Conservation (phyloP, 2,797 vertebrate genomes). For the Kryptopterus vitreolus region DNA sequence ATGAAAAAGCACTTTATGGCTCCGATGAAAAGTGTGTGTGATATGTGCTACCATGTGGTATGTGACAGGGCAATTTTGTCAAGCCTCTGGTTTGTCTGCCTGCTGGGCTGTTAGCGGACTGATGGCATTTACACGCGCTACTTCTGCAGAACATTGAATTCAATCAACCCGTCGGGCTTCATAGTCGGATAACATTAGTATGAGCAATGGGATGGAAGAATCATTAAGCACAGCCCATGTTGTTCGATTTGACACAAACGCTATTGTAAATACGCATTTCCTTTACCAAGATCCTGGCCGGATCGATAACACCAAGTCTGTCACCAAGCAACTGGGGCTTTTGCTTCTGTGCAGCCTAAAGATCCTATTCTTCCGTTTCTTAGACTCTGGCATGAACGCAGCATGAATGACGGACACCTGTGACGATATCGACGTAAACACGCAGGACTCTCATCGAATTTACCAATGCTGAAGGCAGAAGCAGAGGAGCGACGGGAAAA, state of each 20-base stretch:
- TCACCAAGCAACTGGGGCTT: slow-evolving; percentile 72
- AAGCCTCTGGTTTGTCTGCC: slow-evolving; percentile 9
- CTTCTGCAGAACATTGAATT: slow-evolving; percentile 11
- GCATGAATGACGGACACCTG: not conserved
- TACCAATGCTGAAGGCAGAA: not conserved
- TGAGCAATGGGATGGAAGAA: slow-evolving; percentile 24
- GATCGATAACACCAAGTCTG: slow-evolving; percentile 66
- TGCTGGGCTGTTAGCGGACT: slow-evolving; percentile 15
- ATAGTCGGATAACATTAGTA: slow-evolving; percentile 19
- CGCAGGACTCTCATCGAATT: slow-evolving; percentile 28
- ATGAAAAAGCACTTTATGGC: slow-evolving; percentile 5
- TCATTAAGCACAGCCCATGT: not conserved
- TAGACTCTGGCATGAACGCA: not conserved
- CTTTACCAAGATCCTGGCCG: slow-evolving; percentile 47
- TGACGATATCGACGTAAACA: slow-evolving; percentile 23
- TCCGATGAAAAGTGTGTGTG: not conserved
- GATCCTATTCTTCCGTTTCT: not conserved
- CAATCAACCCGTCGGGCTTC: slow-evolving; percentile 15
- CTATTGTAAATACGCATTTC: slow-evolving; percentile 9
- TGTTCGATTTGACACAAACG: slow-evolving; percentile 7
- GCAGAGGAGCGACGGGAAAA: not conserved
- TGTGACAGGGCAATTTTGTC: slow-evolving; percentile 10
- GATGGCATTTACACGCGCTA: slow-evolving; percentile 33
- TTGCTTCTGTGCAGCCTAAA: slow-evolving; percentile 21
- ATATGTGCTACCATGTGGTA: not conserved